Conservation (phyloP, 2,797 vertebrate species). For the Lepus townsendii region DNA sequence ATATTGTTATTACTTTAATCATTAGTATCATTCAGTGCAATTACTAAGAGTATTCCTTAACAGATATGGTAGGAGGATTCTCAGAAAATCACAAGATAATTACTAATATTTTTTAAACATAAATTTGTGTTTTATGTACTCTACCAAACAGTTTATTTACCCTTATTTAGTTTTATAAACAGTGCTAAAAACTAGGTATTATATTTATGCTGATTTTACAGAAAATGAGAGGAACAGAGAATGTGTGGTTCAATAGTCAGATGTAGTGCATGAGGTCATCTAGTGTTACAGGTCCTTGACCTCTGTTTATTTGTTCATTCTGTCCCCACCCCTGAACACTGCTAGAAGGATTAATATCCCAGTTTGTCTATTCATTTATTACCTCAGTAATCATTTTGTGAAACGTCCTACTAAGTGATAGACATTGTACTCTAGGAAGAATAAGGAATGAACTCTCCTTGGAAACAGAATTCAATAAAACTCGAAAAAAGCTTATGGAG, state of each 20-base stretch:
- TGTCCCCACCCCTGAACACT: background rate
- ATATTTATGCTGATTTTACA: background rate
- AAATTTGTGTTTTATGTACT: background rate
- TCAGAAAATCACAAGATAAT: background rate
- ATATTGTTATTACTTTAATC: background rate
- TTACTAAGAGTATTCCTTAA: constrained; percentile 38
- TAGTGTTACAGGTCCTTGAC: background rate
- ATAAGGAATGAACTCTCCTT: background rate
- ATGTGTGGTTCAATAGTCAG: background rate
- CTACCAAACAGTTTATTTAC: background rate
- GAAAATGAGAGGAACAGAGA: background rate
- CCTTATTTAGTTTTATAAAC: constrained; percentile 26
- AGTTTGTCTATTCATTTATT: background rate
- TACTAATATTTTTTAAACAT: background rate
- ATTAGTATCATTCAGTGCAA: background rate
- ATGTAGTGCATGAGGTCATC: background rate
- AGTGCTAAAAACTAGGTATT: background rate
- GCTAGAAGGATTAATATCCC: background rate
- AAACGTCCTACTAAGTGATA: background rate
- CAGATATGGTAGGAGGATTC: background rate
- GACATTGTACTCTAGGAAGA: background rate
- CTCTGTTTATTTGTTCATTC: background rate
- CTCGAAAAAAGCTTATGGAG: background rate
- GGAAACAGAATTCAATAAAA: background rate
- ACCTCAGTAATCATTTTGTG: background rate